phyloP scores from a whole-genome alignment of 2,797 vertebrate genomes.

The Falco naumanni region DNA sequence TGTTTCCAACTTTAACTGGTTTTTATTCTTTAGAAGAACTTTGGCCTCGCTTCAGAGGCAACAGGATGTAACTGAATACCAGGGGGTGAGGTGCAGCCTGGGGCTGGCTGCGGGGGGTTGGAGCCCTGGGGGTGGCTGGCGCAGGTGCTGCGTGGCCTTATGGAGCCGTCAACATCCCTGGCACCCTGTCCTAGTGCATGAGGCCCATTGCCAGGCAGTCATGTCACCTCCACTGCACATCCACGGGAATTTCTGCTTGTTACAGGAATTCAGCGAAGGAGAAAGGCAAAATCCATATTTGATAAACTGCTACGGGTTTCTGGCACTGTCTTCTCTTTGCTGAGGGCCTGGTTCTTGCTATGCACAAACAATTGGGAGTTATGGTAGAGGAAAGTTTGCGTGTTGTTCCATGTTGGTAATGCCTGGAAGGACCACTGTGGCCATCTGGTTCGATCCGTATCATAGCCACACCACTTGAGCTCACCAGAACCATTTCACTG shows the following conservation, averaged over 20 bases:
- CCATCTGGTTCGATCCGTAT: not conserved
- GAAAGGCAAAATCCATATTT: not conserved
- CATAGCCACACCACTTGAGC: not conserved
- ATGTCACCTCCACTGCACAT: not conserved
- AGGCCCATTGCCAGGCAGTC: not conserved
- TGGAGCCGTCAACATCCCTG: not conserved
- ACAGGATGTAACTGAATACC: not conserved
- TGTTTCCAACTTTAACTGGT: conserved; percentile 34
- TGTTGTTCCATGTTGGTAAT: not conserved
- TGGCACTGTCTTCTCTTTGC: not conserved
- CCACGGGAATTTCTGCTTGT: not conserved
- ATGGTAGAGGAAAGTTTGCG: not conserved
- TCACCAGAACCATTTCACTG: not conserved
- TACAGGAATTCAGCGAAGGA: not conserved
- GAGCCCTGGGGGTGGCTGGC: not conserved
- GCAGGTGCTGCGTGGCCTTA: not conserved
- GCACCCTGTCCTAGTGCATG: not conserved
- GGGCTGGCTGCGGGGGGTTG: not conserved
- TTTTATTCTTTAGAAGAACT: conserved; percentile 25
- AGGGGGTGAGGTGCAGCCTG: not conserved
- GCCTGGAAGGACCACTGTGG: not conserved
- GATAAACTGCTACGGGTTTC: not conserved
- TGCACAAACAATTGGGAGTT: accelerated
- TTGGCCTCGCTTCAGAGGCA: not conserved
- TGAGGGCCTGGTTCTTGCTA: not conserved